phyloP scores from a whole-genome alignment of 2,113 vertebrate species.

The Myotis lucifugus region DNA sequence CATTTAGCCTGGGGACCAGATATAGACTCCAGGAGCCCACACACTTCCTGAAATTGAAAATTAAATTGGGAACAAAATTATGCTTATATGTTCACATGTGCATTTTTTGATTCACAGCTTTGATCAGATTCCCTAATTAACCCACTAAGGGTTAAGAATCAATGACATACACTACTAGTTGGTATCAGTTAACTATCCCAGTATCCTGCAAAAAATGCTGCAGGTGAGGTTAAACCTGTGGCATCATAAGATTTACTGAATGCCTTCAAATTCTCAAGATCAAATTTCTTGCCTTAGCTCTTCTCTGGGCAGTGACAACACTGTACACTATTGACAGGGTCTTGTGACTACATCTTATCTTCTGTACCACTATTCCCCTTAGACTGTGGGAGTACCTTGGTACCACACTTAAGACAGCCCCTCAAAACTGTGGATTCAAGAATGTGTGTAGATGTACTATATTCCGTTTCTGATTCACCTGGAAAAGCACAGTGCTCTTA shows the following conservation, averaged over 20 bases:
- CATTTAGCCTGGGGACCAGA: background rate
- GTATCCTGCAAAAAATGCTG: background rate
- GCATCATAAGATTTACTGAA: background rate
- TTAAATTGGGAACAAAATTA: background rate
- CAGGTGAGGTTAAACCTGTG: background rate
- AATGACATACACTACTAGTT: background rate
- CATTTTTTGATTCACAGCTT: background rate
- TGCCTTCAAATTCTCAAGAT: background rate
- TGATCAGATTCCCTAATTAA: background rate
- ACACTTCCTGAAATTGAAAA: background rate
- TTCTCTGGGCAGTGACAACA: background rate
- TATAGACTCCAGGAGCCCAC: background rate
- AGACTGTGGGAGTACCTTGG: background rate
- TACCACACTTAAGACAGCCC: background rate
- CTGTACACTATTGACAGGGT: background rate
- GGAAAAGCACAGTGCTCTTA: background rate
- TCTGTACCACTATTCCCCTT: background rate
- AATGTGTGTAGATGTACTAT: background rate
- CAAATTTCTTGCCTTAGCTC: background rate
- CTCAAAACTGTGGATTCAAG: background rate
- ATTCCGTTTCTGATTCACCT: background rate
- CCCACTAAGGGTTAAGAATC: background rate
- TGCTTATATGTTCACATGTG: background rate
- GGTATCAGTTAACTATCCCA: background rate
- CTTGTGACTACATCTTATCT: background rate